Evolutionary conservation across 2,797 vertebrate genomes (phyloP), one percentile per base, ranked within the genome.

Genomic region (Scyliorhinus canicula): DNA sequence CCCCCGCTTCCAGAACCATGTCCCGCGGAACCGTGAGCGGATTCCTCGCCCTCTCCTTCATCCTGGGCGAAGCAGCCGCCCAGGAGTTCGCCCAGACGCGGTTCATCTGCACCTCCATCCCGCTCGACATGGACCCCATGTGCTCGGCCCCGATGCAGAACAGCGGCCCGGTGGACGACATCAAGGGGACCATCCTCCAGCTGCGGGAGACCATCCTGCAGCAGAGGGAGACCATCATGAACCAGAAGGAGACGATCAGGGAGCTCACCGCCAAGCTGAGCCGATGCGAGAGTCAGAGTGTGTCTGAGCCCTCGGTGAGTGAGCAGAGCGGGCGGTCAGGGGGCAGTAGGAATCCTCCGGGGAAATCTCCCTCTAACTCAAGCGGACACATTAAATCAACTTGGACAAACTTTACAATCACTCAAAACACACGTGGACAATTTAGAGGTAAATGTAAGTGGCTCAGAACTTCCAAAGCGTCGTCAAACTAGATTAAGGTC

Each of bases 61-160:
- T 98, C 95, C 95, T 97, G 84, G 95, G 96, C 95, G 95, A 96
- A 95, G 96, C 97, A 95, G 96, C 97, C 86, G 97, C 97, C 60
- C 98, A 98, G 97, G 97, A 98, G 96, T 98, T 98, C 95, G 98
- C 98, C 95, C 98, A 98, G 97, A 99, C 98, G 84, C 98, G 99
- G 95, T 99, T 99, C 96, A 98, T 99, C 96, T 99, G 99, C 98
- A 99, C 98, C 96, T 99, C 99, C 95, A 98, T 99, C 96, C 99
- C 99, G 31, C 98, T 98, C 97, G 98, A 99, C 97, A 97, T 98
- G 97, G 99, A 99, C 97, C 95, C 95, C 52, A 95, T 99, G 98
- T 99, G 99, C 96, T 97, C 98, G 1, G 98, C 98, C 63, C 96
- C 98, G 9, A 98, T 98, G 97, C 98, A 98, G 96, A 98, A 98